phyloP scores from a whole-genome alignment of 1,140 invertebrate species.

The Drosophila ercepeae region DNA sequence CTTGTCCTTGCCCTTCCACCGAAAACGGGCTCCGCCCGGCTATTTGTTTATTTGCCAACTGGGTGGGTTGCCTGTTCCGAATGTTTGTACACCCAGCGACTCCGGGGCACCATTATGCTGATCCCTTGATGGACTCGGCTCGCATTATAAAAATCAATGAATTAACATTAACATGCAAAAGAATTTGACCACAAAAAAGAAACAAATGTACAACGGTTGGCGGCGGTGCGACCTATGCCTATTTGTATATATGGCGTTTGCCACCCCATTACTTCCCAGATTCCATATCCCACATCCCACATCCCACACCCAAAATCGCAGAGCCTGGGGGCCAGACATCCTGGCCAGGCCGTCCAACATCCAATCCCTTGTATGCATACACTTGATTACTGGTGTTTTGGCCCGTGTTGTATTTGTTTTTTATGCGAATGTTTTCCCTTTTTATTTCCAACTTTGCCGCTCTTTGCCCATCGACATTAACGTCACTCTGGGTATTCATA shows the following conservation, averaged over 20 bases:
- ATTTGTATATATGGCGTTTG: conserved; percentile 50
- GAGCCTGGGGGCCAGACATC: background rate
- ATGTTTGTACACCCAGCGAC: conserved; percentile 60
- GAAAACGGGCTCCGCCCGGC: background rate
- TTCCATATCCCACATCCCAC: background rate
- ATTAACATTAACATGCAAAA: conserved; percentile 80
- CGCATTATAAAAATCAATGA: conserved; percentile 81
- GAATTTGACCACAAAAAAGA: conserved; percentile 82
- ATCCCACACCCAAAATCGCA: no score
- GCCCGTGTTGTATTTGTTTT: conserved; percentile 64
- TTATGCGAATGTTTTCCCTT: conserved; percentile 61
- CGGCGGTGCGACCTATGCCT: conserved; percentile 28
- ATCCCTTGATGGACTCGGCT: conserved; percentile 58
- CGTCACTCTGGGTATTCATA: conserved; percentile 42
- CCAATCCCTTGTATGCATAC: conserved; percentile 65
- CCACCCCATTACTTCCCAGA: conserved; percentile 23
- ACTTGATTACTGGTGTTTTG: conserved; percentile 77
- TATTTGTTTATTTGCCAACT: conserved; percentile 41
- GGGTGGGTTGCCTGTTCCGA: conserved; percentile 42
- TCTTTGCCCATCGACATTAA: conserved; percentile 35
- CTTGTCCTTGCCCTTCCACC: conserved; percentile 19
- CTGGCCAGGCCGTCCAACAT: background rate
- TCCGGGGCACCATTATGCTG: conserved; percentile 20
- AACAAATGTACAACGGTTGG: conserved; percentile 75
- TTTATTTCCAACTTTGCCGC: conserved; percentile 1